Evolutionary conservation across 2,113 vertebrate species (phyloP), one percentile per base, ranked within the genome.

Genomic region (Oceanites oceanicus): DNA sequence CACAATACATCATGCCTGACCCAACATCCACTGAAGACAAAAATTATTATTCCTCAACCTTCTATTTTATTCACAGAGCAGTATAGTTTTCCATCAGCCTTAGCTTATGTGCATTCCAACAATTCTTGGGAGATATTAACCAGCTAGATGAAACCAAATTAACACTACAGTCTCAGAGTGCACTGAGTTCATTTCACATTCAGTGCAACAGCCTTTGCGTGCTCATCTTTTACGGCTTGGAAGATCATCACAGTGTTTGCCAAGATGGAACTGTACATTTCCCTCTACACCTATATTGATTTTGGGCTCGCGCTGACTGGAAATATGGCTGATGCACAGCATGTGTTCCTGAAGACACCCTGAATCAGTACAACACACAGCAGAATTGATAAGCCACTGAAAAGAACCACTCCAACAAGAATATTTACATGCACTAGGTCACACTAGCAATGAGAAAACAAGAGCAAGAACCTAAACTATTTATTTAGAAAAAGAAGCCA

Each of bases 1-100:
- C 66, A 30, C 13, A 18, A 23, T 30, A 49, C 65, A 42, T 67
- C 82, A 32, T 2, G 7, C 42, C 59, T 62, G 50, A 53, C 61
- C 61, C 66, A 63, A 42, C 44, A 14, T 1, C 34, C 0, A 0
- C 19, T 32, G 0, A 0, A 77, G 38, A 50, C n/a, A 63, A 67
- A 79, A 53, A 21, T 12, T 0, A 9, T 38, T 22, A 52, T 29
- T 87, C 59, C 80, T 65, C 53, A 72, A 8, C 9, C 21, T 40
- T 2, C 36, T 15, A 2, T n/a, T 71, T 79, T 14, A 27, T 26
- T 30, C 62, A 14, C 21, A 36, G 6, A 53, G n/a, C 30, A 85
- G 18, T 4, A 13, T 0, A 6, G 3, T 21, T 59, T n/a, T 20
- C 84, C 67, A 63, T 4, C 52, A 86, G 32, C 45, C 50, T 47